Conservation (phyloP, 1,140 invertebrate species). For the Drosophila yakuba region DNA sequence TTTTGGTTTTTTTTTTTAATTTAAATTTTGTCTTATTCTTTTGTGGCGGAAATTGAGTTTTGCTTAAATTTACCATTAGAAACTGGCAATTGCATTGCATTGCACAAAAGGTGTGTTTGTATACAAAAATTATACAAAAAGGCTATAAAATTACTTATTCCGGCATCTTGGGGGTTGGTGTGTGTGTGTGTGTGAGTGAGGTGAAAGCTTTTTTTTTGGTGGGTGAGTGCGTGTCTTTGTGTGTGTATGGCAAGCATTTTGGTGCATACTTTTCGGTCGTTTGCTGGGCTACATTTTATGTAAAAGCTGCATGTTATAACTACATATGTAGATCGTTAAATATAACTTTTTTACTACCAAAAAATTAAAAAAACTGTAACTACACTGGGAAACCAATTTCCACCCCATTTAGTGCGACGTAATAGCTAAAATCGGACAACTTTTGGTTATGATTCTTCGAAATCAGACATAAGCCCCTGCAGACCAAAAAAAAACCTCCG, state of each 20-base stretch:
- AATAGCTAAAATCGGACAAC: neutral
- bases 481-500: constrained; percentile 2
- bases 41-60: constrained; percentile 25
- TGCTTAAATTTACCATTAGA: constrained; percentile 16
- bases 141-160: too few relatives aligned
- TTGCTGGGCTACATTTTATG: constrained; percentile 1
- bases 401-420: neutral
- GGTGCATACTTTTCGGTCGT: constrained; percentile 55
- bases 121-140: constrained; percentile 19
- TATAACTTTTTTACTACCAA: neutral
- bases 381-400: neutral
- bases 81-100: constrained; percentile 16
- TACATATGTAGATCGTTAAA: neutral
- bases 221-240: constrained; percentile 16
- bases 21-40: constrained; percentile 16
- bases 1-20: constrained; percentile 2
- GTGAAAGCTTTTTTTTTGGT: constrained; percentile 23
- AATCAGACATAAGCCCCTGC: neutral
- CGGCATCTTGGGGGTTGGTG: too few relatives aligned
- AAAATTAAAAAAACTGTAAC: neutral
- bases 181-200: neutral
- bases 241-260: constrained; percentile 35
- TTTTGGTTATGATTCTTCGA: too few relatives aligned
- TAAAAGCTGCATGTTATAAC: constrained; percentile 5
- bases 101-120: constrained; percentile 35